Evolutionary conservation across 2,888 invertebrate species (phyloP).

Genomic region (Lasius fuliginosus): DNA sequence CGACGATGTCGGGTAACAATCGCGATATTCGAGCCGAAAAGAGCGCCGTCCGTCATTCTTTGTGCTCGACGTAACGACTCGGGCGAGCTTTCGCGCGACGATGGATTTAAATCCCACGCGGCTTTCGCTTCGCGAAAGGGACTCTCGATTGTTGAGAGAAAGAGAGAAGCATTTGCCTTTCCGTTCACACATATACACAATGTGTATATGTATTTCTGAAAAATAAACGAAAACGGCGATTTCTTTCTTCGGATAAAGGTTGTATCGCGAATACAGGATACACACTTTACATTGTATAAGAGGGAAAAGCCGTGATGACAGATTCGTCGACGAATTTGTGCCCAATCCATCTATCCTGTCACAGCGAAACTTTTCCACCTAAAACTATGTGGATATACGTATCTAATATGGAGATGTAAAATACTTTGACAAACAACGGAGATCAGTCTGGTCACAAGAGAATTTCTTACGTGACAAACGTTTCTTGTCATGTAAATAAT

Average conservation of each 20-base stretch:
- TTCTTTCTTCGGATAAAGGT: slow-evolving; percentile 11
- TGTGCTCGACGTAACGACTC: slow-evolving; percentile 33
- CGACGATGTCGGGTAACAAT: slow-evolving; percentile 47
- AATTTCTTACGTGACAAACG: neutral
- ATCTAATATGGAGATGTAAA: neutral
- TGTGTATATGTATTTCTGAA: neutral
- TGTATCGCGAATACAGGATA: neutral
- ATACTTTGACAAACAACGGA: slow-evolving; percentile 9
- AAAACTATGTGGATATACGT: neutral
- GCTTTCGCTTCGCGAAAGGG: neutral
- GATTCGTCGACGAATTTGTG: neutral
- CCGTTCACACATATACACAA: neutral
- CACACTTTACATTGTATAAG: neutral
- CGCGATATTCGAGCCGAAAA: slow-evolving; percentile 49
- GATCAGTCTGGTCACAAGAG: neutral
- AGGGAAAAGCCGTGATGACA: neutral
- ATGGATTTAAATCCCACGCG: slow-evolving; percentile 33
- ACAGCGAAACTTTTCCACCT: neutral
- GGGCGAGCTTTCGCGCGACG: slow-evolving; percentile 26
- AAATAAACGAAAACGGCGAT: slow-evolving; percentile 11
- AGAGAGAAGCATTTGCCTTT: neutral
- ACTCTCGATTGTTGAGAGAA: slow-evolving; percentile 37
- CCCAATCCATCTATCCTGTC: no score
- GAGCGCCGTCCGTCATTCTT: slow-evolving; percentile 50
- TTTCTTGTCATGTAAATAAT: neutral